Percentiles rank a stretch among this genome's conserved stretches.
These are phyloP conservation scores for Eulemur albifrons DNA, from an alignment of 2,797 vertebrate species.

Conservation along the genomic window DNA sequence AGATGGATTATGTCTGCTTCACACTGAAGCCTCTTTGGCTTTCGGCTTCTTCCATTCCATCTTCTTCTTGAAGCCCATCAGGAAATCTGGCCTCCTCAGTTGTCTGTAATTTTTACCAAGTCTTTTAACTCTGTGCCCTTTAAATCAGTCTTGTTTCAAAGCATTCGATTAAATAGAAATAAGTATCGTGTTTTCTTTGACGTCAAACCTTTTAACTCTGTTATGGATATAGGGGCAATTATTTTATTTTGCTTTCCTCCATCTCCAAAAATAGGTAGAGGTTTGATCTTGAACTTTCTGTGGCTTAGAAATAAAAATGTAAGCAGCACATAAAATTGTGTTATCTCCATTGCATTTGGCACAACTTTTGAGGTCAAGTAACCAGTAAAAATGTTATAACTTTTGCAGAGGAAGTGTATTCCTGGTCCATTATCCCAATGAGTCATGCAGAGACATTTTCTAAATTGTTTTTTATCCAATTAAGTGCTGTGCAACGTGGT, in stretches of 20 bases:
- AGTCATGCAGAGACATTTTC: background rate
- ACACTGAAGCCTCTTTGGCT: background rate
- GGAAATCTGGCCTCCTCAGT: background rate
- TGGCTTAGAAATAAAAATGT: slow-evolving; percentile 32
- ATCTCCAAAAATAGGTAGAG: background rate
- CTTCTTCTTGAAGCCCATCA: background rate
- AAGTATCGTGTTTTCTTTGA: slow-evolving; percentile 4
- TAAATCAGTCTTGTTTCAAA: background rate
- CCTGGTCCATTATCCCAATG: slow-evolving; percentile 10
- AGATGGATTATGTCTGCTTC: background rate
- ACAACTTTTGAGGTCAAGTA: slow-evolving; percentile 41
- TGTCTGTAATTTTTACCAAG: background rate
- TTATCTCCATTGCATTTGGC: background rate
- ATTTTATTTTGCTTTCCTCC: background rate
- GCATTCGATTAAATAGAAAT: background rate
- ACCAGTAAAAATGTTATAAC: slow-evolving; percentile 38
- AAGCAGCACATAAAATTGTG: background rate
- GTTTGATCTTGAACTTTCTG: slow-evolving; percentile 22
- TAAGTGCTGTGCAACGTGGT: background rate
- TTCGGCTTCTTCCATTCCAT: background rate
- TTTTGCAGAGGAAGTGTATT: background rate
- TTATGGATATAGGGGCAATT: background rate
- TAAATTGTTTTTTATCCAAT: background rate
- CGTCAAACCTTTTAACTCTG: background rate
- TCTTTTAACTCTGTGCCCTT: background rate